Percentiles rank a stretch among this genome's conserved stretches.
Conservation (phyloP, 2,113 vertebrate species). For the Mobula birostris region DNA sequence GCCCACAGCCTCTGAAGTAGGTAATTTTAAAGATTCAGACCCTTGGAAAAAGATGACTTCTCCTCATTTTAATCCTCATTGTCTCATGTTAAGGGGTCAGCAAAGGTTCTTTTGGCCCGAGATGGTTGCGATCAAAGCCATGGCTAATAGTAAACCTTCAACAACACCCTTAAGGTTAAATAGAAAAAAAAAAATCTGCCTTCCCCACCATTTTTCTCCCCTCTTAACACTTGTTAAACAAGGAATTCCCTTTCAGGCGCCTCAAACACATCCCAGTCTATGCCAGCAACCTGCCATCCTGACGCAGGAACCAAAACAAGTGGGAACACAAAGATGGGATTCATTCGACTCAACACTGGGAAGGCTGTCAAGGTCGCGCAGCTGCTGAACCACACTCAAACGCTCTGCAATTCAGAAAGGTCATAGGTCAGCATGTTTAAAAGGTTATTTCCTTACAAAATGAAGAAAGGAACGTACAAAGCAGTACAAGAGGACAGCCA, state of each 20-base stretch:
- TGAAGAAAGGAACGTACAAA: slow-evolving; percentile 4
- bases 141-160: too few species aligned
- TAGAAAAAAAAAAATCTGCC: background rate
- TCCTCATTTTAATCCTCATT: too few species aligned
- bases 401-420: slow-evolving; percentile 17
- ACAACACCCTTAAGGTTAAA: background rate
- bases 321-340: slow-evolving; percentile 34
- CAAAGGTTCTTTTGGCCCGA: background rate
- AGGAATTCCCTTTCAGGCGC: background rate
- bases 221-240: background rate
- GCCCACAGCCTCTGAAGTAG: too few species aligned
- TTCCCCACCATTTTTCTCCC: background rate
- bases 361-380: slow-evolving; percentile 31
- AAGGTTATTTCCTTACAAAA: slow-evolving; percentile 37
- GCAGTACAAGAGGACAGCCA: slow-evolving; percentile 13
- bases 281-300: slow-evolving; percentile 29
- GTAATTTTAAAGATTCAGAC: too few species aligned
- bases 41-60: too few species aligned
- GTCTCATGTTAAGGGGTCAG: too few species aligned
- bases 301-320: slow-evolving; percentile 37
- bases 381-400: slow-evolving; percentile 31
- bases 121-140: background rate
- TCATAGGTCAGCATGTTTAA: slow-evolving; percentile 36
- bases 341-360: slow-evolving; percentile 33
- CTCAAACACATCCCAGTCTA: background rate